Evolutionary conservation across 2,797 vertebrate genomes (phyloP), one percentile per base, ranked within the genome.

Genomic region (Anabacerthia variegaticeps): DNA sequence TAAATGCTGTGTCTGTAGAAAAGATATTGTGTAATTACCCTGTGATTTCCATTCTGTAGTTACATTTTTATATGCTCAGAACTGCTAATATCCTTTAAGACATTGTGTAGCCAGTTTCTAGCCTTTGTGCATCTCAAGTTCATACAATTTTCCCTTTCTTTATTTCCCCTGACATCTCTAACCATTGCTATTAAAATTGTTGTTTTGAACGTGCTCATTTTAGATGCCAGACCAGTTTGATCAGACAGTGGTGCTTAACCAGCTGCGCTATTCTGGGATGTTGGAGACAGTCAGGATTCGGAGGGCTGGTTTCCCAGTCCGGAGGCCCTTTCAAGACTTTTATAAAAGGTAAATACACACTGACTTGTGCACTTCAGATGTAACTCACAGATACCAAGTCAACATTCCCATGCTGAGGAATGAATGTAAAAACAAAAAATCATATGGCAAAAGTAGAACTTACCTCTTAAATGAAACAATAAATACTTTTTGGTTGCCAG

Each of bases 211-310:
- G 30, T 80, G 54, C 28, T 28, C 10, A 0, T 89, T 96, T 52
- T 67, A 99, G 99, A 99, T 99, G 99, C 99, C 99, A 43, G 99
- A 99, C 95, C 98, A 98, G 88, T 99, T 99, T 96, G 99, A 99
- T 97, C 99, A 99, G 98, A 98, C 98, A 0, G 97, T 99, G 76
- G 99, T 99, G 85, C 98, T 99, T 78, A 99, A 99, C 98, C 99
- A 99, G 98, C 98, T 99, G 97, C 97, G 98, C 36, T 99, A 99
- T 95, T 99, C 99, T 0, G 99, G 99, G 80, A 99, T 99, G 99
- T 58, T 99, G 97, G 99, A 99, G 97, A 99, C 99, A 0, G 99
- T 99, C 54, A 98, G 98, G 97, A 99, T 99, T 65, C 98, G 99
- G 17, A 98, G 98, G 84, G 98, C 98, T 5, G 99, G 99, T 10